Conservation (phyloP, 2,888 invertebrate genomes). For the Trilocha varians region DNA sequence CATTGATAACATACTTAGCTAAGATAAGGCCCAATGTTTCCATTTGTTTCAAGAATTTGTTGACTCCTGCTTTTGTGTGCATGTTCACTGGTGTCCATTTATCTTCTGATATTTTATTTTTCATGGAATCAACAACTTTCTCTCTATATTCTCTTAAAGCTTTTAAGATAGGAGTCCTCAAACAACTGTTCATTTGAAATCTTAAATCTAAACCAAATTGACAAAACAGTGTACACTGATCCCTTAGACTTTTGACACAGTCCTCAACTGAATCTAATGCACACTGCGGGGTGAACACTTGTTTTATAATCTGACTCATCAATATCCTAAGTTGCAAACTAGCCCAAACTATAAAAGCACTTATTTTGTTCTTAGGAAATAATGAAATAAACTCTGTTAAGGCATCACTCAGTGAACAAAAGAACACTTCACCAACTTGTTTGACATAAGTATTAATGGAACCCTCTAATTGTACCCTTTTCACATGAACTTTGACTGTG, state of each 20-base stretch:
- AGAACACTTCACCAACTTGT: conserved; percentile 87
- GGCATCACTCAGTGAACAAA: conserved; percentile 85
- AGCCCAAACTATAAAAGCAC: conserved; percentile 90
- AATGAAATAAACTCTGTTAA: conserved; percentile 75
- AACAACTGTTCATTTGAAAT: conserved; percentile 90
- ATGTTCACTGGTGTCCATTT: conserved; percentile 89
- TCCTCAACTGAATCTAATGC: conserved; percentile 87
- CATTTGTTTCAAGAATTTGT: conserved; percentile 81
- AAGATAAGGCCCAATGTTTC: conserved; percentile 78
- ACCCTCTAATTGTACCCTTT: conserved; percentile 85
- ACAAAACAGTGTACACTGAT: conserved; percentile 76
- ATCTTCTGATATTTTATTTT: conserved; percentile 83
- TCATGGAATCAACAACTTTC: conserved; percentile 87
- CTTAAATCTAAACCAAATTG: conserved; percentile 90
- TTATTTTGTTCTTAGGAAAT: conserved; percentile 81
- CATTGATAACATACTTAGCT: conserved; percentile 76
- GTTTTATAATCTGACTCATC: conserved; percentile 86
- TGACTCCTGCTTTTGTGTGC: conserved; percentile 79
- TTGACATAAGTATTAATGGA: conserved; percentile 85
- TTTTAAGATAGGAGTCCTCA: conserved; percentile 83
- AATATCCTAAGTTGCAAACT: conserved; percentile 86
- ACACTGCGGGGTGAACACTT: conserved; percentile 92
- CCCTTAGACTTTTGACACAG: conserved; percentile 86
- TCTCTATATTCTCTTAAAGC: conserved; percentile 85
- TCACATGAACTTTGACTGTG: conserved; percentile 85